Evolutionary conservation across 2,797 vertebrate genomes (phyloP).

Genomic region (Heteromormyrus szaboi): DNA sequence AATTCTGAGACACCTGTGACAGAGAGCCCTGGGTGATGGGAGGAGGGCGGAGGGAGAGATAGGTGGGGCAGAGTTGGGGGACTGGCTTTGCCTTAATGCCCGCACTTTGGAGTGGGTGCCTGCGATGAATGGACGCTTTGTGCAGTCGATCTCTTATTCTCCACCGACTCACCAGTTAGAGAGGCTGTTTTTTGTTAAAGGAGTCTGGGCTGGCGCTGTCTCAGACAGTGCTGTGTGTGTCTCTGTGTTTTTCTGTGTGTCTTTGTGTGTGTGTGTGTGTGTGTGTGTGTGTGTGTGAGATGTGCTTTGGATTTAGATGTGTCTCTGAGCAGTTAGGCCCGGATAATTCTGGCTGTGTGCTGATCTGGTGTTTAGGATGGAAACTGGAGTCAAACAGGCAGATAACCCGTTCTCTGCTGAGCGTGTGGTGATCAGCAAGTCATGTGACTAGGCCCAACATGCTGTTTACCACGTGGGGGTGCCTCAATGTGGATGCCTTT

Average conservation of each 20-base stretch:
- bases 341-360: background rate
- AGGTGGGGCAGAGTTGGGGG: background rate
- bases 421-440: background rate
- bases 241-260: background rate
- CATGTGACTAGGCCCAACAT: background rate
- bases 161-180: slow-evolving; percentile 1
- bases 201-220: background rate
- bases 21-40: background rate
- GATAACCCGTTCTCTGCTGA: background rate
- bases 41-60: background rate
- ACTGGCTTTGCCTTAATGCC: background rate
- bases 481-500: background rate
- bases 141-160: background rate
- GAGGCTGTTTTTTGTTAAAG: background rate
- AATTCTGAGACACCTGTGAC: background rate
- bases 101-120: background rate
- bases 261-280: background rate
- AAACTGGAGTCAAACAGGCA: background rate
- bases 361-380: background rate
- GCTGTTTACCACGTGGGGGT: background rate
- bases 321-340: background rate
- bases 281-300: background rate
- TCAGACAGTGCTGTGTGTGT: background rate
- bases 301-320: background rate
- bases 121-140: background rate